Base-by-base conservation (phyloP, 2,888 invertebrate genomes). In the Dynastes maya region DNA sequence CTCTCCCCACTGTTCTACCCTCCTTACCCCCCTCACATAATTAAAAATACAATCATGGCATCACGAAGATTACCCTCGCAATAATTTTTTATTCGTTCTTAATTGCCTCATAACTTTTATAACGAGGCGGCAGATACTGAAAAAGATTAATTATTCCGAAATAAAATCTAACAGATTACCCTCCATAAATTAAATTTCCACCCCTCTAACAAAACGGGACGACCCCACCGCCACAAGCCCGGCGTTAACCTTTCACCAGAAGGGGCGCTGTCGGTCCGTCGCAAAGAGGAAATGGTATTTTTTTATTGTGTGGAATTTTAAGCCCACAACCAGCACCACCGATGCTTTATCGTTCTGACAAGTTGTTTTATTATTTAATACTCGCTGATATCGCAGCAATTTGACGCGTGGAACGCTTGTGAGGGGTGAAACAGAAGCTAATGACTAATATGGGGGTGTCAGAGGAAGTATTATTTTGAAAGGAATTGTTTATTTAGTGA, bases 91-190 rank as follows among this genome's bases (percentile, higher is more conserved):
- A 49, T 68, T 68, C 61, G 27, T 3, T 29, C 49, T 40, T 68
- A 27, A 68, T 68, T 68, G 49, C 37, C 67, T 68, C 67, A 49
- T 68, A 68, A 65, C 49, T 27, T 68, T 68, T 45, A 45, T 45
- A 49, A 68, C 67, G 67, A 68, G 61, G 45, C 45, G 67, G 27
- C 45, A 68, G 67, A 45, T 49, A 68, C 29, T 16, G 67, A 49
- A 49, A 22, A 61, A 61, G 67, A 68, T 68, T 68, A 68, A 68
- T 68, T 49, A 49, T 27, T 22, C 8, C 61, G 27, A 27, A 68
- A 49, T 68, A 49, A 68, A 68, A 68, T 49, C 49, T 68, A 68
- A 68, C 67, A 68, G 49, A 68, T 68, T 68, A 49, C 45, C 45
- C 49, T 68, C 27, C 67, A 68, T 68, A 68, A 68, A 68, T 68